Percentiles rank a stretch among this genome's conserved stretches.
Evolutionary conservation across 1,140 invertebrate species (phyloP).

Genomic region (Micrasema minimum): DNA sequence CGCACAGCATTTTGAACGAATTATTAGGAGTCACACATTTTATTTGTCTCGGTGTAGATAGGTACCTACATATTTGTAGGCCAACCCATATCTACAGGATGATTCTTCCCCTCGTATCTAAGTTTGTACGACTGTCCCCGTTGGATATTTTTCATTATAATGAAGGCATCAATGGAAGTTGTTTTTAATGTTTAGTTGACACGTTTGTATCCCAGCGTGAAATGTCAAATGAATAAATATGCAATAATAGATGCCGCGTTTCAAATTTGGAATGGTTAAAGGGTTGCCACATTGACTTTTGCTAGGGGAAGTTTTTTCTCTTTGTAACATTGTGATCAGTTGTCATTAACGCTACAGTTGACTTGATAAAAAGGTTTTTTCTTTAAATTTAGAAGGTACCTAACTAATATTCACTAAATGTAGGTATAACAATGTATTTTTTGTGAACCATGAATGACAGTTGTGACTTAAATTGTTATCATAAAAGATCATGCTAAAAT

Average conservation of each 20-base stretch:
- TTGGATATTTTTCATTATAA: constrained; percentile 38
- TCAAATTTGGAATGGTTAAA: constrained; percentile 44
- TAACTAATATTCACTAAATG: background rate
- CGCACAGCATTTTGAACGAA: too few relatives aligned
- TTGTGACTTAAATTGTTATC: too few relatives aligned
- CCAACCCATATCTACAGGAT: too few relatives aligned
- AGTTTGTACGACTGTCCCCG: constrained; percentile 28
- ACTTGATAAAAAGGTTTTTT: constrained; percentile 5
- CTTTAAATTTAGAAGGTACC: background rate
- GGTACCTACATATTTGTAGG: too few relatives aligned
- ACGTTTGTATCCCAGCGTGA: constrained; percentile 50
- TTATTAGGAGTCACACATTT: too few relatives aligned
- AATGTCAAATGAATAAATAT: constrained; percentile 50
- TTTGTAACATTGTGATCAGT: constrained; percentile 33
- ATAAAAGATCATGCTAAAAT: too few relatives aligned
- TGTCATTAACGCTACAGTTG: constrained; percentile 35
- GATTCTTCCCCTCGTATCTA: background rate
- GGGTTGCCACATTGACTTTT: constrained; percentile 41
- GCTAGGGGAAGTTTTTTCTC: constrained; percentile 32
- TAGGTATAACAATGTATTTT: too few relatives aligned
- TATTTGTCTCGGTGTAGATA: too few relatives aligned
- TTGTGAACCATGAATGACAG: too few relatives aligned
- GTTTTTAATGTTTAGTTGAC: constrained; percentile 47
- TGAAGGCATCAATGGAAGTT: constrained; percentile 35
- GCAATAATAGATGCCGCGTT: constrained; percentile 47